Evolutionary conservation across 2,888 invertebrate species (phyloP), one percentile per base, ranked within the genome.

Genomic region (Coelinius sp.): DNA sequence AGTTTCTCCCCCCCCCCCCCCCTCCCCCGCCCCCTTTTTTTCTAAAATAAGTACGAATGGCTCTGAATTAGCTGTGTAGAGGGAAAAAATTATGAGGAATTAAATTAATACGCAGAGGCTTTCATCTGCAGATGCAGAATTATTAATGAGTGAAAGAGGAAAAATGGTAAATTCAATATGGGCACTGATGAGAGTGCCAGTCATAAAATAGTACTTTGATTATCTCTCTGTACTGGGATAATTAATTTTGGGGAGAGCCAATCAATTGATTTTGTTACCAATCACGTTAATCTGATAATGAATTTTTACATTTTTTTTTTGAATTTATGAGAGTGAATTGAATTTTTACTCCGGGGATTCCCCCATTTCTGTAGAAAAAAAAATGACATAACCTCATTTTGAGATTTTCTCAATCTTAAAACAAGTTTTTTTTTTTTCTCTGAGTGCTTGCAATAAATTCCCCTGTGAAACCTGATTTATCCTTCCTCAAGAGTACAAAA

Each of bases 371-470:
- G n/a, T n/a, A n/a, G n/a, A n/a, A n/a, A n/a, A n/a, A n/a, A n/a
- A n/a, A n/a, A n/a, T n/a, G n/a, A n/a, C n/a, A n/a, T n/a, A n/a
- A n/a, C n/a, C n/a, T n/a, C n/a, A n/a, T n/a, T n/a, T n/a, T n/a
- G n/a, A n/a, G n/a, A n/a, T n/a, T n/a, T n/a, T n/a, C n/a, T n/a
- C n/a, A n/a, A n/a, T n/a, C n/a, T n/a, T n/a, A n/a, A n/a, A n/a
- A n/a, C n/a, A n/a, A n/a, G n/a, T n/a, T n/a, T n/a, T n/a, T n/a
- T n/a, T n/a, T n/a, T n/a, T n/a, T n/a, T n/a, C n/a, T n/a, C n/a
- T n/a, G n/a, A n/a, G n/a, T n/a, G n/a, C n/a, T n/a, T n/a, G n/a
- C 81, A 73, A 82, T 83, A 83, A 84, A 84, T 84, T 78, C 71
- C 70, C 73, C 38, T 27, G 70, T 38, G 75, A 53, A 69, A 63